Evolutionary conservation across 2,113 vertebrate species (phyloP), one percentile per base, ranked within the genome.

Genomic region (Herpailurus yagouaroundi): DNA sequence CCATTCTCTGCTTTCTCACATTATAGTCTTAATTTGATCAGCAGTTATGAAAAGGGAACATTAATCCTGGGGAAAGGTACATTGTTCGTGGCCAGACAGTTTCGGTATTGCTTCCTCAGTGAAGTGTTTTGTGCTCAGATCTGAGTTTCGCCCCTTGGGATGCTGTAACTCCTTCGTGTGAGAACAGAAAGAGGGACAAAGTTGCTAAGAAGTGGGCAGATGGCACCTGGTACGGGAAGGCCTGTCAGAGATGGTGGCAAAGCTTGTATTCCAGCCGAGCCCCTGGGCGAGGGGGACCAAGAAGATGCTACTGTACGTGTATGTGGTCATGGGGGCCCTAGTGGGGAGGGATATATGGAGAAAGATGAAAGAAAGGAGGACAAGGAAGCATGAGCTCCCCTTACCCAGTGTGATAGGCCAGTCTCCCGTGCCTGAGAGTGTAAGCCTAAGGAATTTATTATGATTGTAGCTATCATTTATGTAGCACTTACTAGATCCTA

Each of bases 1-100:
- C 88, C 87, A 16, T 76, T 52, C 89, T 95, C 69, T 79, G 64
- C 89, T 91, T 95, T 94, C 84, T 93, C 84, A 95, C 87, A 97
- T 9, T 94, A 95, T 90, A 85, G 94, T 96, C 97, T 97, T 98
- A 97, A 98, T 97, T 98, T 97, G 90, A 98, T 97, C 97, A 97
- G 84, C 69, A 95, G 95, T 97, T 98, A 98, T 96, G 92, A 97
- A 98, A 98, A 98, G 97, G 48, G 74, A 96, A 96, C 97, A 97
- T 96, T 95, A 97, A 98, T 98, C 96, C 94, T 64, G 87, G 80
- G 95, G 69, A 96, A 97, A 95, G 41, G 64, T 60, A 83, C 96
- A 97, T 98, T 96, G 97, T 97, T 96, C 19, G 0, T 48, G 73
- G 92, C 87, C 95, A 96, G 95, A 83, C 90, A 82, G 92, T 86